phyloP scores from a whole-genome alignment of 2,113 vertebrate species.

The Geothlypis trichas region DNA sequence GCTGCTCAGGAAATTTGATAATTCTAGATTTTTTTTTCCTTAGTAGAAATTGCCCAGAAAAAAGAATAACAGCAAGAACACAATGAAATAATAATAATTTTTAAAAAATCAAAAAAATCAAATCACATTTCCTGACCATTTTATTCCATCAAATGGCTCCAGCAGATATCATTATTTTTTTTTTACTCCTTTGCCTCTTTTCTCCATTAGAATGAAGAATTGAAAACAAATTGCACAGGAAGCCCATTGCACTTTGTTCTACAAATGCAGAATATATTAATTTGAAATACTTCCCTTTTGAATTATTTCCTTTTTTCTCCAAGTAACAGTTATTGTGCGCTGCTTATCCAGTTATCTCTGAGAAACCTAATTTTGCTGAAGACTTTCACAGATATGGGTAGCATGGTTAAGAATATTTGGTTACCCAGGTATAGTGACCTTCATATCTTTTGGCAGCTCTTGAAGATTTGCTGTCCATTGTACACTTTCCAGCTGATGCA shows the following conservation, averaged over 20 bases:
- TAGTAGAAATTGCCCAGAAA: neutral
- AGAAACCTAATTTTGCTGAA: neutral
- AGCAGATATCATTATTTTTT: neutral
- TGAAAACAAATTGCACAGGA: neutral
- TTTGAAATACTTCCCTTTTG: neutral
- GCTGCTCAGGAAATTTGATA: neutral
- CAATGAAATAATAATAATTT: neutral
- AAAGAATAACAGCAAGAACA: neutral
- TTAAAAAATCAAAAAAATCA: fast-evolving
- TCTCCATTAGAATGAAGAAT: neutral
- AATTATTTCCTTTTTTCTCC: neutral
- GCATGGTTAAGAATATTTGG: neutral
- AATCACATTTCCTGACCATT: neutral
- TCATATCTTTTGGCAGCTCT: neutral
- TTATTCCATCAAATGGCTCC: neutral
- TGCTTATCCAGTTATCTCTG: neutral
- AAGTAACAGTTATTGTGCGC: neutral
- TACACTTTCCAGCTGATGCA: neutral
- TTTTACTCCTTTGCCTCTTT: neutral
- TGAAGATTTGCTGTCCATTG: neutral
- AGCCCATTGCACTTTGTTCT: neutral
- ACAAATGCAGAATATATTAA: neutral
- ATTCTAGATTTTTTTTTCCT: neutral
- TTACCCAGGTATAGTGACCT: neutral
- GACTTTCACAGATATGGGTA: neutral